phyloP scores from a whole-genome alignment of 2,888 invertebrate genomes.

The Ochropleura plecta region DNA sequence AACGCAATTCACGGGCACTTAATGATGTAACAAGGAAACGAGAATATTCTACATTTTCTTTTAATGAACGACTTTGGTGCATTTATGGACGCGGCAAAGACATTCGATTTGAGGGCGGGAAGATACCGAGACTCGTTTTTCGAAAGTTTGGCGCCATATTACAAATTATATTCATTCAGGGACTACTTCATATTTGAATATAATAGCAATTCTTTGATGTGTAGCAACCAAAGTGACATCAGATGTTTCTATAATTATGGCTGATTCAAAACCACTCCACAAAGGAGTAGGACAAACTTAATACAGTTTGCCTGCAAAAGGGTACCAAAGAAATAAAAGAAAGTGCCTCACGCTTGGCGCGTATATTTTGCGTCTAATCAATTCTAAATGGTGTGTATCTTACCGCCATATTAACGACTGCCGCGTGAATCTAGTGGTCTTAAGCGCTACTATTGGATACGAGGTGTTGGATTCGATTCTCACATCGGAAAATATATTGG shows the following conservation, averaged over 20 bases:
- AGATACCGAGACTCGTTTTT: constrained; percentile 18
- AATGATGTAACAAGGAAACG: constrained; percentile 65
- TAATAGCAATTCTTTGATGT: neutral
- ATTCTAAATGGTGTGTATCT: neutral
- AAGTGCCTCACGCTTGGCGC: constrained; percentile 2
- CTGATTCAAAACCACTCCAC: constrained; percentile 12
- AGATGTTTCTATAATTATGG: neutral
- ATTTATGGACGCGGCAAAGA: constrained; percentile 23
- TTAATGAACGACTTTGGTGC: constrained; percentile 28
- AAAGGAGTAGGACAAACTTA: neutral
- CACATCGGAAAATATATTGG: neutral
- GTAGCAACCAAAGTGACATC: neutral
- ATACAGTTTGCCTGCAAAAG: neutral
- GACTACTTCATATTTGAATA: neutral
- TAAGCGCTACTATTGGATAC: neutral
- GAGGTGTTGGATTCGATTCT: neutral
- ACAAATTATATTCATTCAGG: constrained; percentile 9
- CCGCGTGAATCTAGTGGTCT: neutral
- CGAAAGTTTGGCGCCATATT: constrained; percentile 48
- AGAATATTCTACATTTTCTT: constrained; percentile 46
- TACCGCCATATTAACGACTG: neutral
- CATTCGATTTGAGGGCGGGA: constrained; percentile 22
- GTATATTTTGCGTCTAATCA: neutral
- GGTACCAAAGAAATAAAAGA: neutral
- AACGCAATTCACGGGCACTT: constrained; percentile 71